Evolutionary conservation across 2,888 invertebrate genomes (phyloP).

Genomic region (Apotomis betuletana): DNA sequence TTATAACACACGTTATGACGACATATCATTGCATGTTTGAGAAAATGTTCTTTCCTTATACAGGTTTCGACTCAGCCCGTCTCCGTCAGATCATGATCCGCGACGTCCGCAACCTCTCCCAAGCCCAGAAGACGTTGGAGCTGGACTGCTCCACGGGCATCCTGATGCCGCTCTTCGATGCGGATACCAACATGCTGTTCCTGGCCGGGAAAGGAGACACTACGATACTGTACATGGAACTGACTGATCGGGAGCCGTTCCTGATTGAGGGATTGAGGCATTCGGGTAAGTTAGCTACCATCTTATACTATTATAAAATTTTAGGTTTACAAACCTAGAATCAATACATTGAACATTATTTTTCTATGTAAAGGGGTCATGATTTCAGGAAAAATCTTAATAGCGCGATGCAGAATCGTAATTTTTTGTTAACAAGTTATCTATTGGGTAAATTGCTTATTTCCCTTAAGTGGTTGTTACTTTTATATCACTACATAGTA

Average conservation of each 20-base stretch:
- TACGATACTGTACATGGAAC: slow-evolving; percentile 94
- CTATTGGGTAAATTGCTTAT: no score
- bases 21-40: background rate
- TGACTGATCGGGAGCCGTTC: slow-evolving; percentile 94
- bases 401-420: no score
- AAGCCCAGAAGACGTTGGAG: slow-evolving; percentile 90
- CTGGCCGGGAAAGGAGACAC: slow-evolving; percentile 97
- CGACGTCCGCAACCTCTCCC: slow-evolving; percentile 91
- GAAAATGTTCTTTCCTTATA: background rate
- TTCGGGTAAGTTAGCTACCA: slow-evolving; percentile 81
- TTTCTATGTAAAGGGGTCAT: no score
- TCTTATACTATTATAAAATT: no score
- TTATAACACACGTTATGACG: no score
- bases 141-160: slow-evolving; percentile 95
- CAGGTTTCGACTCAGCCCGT: slow-evolving; percentile 92
- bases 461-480: no score
- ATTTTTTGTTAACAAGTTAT: no score
- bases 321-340: no score
- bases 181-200: slow-evolving; percentile 97
- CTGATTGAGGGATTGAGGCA: slow-evolving; percentile 94
- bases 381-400: no score
- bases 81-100: slow-evolving; percentile 94
- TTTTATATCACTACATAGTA: no score
- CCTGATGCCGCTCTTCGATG: slow-evolving; percentile 95
- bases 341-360: no score